phyloP scores from a whole-genome alignment of 1,140 invertebrate genomes.

The Hormaphis cornu region DNA sequence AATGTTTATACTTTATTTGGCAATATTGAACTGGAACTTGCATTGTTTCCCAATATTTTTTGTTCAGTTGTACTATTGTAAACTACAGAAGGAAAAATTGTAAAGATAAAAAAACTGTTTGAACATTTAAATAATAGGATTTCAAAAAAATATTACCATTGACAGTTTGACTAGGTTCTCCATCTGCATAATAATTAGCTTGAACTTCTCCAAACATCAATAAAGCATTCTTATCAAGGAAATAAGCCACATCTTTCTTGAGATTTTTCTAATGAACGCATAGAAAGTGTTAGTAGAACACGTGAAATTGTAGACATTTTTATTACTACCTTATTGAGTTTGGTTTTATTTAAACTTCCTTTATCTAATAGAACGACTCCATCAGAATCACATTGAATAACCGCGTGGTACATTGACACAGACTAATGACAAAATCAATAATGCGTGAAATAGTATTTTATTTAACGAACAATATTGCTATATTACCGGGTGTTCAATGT shows the following conservation, averaged over 20 bases:
- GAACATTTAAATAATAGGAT: too few relatives aligned
- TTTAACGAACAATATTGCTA: neutral
- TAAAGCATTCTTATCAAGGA: constrained; percentile 9
- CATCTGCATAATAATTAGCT: constrained; percentile 6
- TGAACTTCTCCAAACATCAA: constrained; percentile 5
- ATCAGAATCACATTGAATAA: constrained; percentile 28
- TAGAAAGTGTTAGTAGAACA: neutral
- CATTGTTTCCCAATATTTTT: neutral
- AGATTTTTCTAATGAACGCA: neutral
- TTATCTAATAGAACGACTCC: constrained; percentile 13
- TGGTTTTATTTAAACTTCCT: constrained; percentile 27
- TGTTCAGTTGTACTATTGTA: too few relatives aligned
- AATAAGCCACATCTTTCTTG: constrained; percentile 23
- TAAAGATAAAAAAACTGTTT: neutral
- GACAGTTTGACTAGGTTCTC: neutral
- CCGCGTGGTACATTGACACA: constrained; percentile 20
- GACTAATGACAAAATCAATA: constrained; percentile 16
- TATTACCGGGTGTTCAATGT: constrained; percentile 24
- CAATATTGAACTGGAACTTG: neutral
- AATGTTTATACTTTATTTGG: neutral
- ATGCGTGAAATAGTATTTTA: neutral
- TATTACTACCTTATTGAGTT: constrained; percentile 8
- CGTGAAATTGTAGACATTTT: neutral
- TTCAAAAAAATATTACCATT: too few relatives aligned
- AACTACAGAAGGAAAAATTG: neutral